These are phyloP conservation scores for Elephantulus edwardii DNA, from an alignment of 2,113 vertebrate species.

Conservation along the genomic window DNA sequence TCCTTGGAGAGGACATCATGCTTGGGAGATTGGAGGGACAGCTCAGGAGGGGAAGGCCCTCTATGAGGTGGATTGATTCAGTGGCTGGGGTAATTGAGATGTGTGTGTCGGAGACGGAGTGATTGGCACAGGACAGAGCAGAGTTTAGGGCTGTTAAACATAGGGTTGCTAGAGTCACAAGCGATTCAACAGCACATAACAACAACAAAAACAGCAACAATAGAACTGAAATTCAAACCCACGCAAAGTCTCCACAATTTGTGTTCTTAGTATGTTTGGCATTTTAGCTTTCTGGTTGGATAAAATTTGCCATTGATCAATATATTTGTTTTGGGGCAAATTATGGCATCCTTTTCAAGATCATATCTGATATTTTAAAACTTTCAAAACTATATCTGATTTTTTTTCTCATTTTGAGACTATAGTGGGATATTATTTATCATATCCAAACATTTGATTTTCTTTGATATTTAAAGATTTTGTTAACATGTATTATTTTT, in stretches of 20 bases:
- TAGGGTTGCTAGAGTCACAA: no score
- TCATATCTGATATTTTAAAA: background rate
- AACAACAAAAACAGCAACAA: no score
- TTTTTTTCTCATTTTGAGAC: background rate
- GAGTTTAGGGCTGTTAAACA: no score
- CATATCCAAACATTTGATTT: background rate
- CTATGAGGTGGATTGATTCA: no score
- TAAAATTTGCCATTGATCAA: background rate
- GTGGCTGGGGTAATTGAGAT: no score
- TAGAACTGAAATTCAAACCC: background rate
- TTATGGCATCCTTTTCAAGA: background rate
- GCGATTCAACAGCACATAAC: no score
- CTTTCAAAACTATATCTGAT: background rate
- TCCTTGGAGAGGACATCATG: no score
- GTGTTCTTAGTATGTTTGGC: background rate
- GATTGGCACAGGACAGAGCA: no score
- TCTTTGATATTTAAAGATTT: background rate
- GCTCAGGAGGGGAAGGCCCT: no score
- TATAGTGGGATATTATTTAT: constrained; percentile 4
- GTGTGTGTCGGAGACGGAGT: no score
- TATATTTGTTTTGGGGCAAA: background rate
- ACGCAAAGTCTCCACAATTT: background rate
- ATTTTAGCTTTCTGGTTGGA: background rate
- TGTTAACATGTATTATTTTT: background rate
- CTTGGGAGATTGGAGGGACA: no score